Evolutionary conservation across 2,888 invertebrate genomes (phyloP).

Genomic region (Cataglyphis cursor): DNA sequence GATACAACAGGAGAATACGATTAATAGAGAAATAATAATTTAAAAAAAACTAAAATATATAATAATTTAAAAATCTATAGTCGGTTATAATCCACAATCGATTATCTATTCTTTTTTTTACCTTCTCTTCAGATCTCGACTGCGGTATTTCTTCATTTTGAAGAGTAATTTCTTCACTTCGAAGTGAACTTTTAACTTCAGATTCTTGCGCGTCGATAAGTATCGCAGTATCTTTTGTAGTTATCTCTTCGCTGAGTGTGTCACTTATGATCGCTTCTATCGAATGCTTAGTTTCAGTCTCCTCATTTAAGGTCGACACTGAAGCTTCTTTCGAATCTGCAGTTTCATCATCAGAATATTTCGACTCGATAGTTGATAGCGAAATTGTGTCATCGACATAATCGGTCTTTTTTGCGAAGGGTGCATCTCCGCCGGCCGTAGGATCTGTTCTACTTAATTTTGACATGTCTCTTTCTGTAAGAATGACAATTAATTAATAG

Average conservation of each 20-base stretch:
- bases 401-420: constrained; percentile 25
- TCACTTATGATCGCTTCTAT: background rate
- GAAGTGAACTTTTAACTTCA: background rate
- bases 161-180: background rate
- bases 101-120: constrained; percentile 8
- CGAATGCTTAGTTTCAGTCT: background rate
- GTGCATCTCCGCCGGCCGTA: constrained; percentile 71
- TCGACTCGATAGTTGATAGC: background rate
- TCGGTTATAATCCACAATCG: background rate
- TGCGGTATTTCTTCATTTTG: background rate
- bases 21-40: background rate
- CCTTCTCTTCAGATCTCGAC: constrained; percentile 30
- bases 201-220: background rate
- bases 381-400: background rate
- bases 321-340: background rate
- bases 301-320: background rate
- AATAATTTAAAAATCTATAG: background rate
- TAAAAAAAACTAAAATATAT: background rate
- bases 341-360: background rate
- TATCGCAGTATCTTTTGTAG: background rate
- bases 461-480: constrained; percentile 71
- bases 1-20: background rate
- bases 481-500: background rate
- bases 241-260: background rate
- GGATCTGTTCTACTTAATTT: constrained; percentile 60